A percentile compares a stretch with the other conserved stretches of the same genome.
phyloP scores from a whole-genome alignment of 2,797 vertebrate genomes.

The Pachyuromys duprasi region DNA sequence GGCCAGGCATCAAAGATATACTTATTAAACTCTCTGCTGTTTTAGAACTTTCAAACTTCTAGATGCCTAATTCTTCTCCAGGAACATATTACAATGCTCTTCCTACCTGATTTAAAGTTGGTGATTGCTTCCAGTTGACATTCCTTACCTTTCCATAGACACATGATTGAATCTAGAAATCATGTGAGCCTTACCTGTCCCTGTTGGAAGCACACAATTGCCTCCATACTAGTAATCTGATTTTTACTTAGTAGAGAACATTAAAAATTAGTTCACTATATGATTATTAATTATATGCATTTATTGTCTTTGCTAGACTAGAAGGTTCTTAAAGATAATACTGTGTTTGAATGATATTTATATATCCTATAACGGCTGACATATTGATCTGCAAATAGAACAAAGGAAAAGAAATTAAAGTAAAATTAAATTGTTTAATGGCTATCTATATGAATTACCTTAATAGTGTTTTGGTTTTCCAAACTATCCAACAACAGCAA shows the following conservation, averaged over 20 bases:
- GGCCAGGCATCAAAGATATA: background rate
- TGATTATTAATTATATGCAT: background rate
- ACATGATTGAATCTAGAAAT: background rate
- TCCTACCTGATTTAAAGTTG: background rate
- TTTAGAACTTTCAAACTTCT: slow-evolving; percentile 15
- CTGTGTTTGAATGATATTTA: background rate
- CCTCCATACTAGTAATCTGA: background rate
- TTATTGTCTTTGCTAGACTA: background rate
- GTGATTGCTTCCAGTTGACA: slow-evolving; percentile 11
- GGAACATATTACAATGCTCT: background rate
- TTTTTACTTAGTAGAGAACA: background rate
- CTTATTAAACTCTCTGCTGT: slow-evolving; percentile 7
- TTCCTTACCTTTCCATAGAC: background rate
- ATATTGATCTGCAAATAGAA: slow-evolving; percentile 17
- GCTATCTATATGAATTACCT: background rate
- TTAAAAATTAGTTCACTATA: background rate
- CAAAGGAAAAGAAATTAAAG: background rate
- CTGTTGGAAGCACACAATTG: background rate
- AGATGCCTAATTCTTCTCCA: slow-evolving; percentile 26
- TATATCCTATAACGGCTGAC: background rate
- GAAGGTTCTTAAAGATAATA: background rate
- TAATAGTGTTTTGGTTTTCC: background rate
- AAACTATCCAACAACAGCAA: background rate
- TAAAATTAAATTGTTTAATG: background rate
- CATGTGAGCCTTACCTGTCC: background rate